phyloP scores from a whole-genome alignment of 2,113 vertebrate species.

The Canis aureus region DNA sequence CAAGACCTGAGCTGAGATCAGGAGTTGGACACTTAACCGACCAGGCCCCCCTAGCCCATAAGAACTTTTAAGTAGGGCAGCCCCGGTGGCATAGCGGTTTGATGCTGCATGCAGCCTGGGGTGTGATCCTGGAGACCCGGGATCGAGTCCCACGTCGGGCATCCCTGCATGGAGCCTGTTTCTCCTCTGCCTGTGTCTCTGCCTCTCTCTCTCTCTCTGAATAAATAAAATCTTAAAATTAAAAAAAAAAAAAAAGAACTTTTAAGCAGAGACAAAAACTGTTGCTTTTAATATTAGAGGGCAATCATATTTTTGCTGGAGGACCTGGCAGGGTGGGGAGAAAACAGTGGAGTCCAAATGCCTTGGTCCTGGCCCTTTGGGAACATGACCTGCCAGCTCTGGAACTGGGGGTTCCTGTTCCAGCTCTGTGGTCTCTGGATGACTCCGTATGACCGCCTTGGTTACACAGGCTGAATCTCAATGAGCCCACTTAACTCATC shows the following conservation, averaged over 20 bases:
- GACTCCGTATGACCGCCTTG: not conserved
- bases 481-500: not conserved
- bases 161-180: too few relatives aligned
- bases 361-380: not conserved
- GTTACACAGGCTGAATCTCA: not conserved
- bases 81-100: too few relatives aligned
- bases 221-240: too few relatives aligned
- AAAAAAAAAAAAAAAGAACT: not conserved
- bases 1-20: not conserved
- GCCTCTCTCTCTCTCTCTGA: too few relatives aligned
- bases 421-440: not conserved
- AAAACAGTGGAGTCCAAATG: not conserved
- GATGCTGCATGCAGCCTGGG: too few relatives aligned
- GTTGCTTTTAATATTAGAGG: not conserved
- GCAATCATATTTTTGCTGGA: not conserved
- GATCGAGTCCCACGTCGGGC: too few relatives aligned
- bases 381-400: not conserved
- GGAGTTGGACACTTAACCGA: not conserved
- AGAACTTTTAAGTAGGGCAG: not conserved
- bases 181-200: too few relatives aligned
- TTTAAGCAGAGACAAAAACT: not conserved
- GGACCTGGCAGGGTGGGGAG: not conserved
- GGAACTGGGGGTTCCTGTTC: not conserved
- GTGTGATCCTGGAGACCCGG: too few relatives aligned
- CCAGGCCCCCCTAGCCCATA: not conserved